phyloP scores from a whole-genome alignment of 1,140 invertebrate species.

The Pogonomyrmex californicus region DNA sequence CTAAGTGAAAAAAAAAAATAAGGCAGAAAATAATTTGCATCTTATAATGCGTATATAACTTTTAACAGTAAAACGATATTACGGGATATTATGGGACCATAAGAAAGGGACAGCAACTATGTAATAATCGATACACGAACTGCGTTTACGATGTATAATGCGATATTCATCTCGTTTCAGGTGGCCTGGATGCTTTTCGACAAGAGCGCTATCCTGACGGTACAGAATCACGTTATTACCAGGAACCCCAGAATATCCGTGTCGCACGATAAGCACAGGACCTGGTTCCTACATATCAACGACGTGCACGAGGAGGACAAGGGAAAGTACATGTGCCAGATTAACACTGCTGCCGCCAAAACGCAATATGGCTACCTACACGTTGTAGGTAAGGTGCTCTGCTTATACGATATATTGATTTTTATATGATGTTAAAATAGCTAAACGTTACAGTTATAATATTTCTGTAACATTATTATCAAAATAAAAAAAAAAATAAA shows the following conservation, averaged over 20 bases:
- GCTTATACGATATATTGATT: constrained; percentile 6
- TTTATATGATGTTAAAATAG: constrained; percentile 7
- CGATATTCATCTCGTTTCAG: constrained; percentile 87
- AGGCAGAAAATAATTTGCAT: background rate
- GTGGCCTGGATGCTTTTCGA: constrained; percentile 98
- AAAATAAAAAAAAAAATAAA: background rate
- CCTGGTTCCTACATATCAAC: constrained; percentile 96
- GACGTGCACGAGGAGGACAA: constrained; percentile 96
- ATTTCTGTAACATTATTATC: background rate
- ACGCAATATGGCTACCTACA: constrained; percentile 97
- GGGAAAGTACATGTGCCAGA: constrained; percentile 98
- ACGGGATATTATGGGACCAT: background rate
- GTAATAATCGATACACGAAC: constrained; percentile 52
- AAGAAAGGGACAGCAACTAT: constrained; percentile 43
- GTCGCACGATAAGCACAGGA: constrained; percentile 94
- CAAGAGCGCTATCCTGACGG: constrained; percentile 96
- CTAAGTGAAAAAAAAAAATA: background rate
- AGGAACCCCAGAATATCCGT: constrained; percentile 96
- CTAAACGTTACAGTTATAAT: background rate
- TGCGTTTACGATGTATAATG: constrained; percentile 68
- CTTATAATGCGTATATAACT: background rate
- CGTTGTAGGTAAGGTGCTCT: constrained; percentile 94
- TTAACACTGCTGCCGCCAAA: constrained; percentile 97
- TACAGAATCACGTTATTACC: constrained; percentile 97
- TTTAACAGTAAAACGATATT: constrained; percentile 6